Evolutionary conservation across 2,797 vertebrate species (phyloP).

Genomic region (Triplophysa bombifrons): DNA sequence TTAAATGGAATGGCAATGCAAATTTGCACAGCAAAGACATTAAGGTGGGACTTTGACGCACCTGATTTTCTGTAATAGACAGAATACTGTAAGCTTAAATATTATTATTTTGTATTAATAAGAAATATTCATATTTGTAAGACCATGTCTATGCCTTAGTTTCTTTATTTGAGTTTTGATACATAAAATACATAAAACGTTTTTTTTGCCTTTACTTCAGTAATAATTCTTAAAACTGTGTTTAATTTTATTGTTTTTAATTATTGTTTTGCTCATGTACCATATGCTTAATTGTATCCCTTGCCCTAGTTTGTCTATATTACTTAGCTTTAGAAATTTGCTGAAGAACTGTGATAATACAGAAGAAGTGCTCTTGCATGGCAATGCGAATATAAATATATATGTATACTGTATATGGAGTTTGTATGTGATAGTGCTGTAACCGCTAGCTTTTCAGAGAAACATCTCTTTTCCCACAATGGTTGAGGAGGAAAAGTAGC

Average conservation of each 20-base stretch:
- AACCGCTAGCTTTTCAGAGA: too few relatives aligned
- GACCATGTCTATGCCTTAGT: too few relatives aligned
- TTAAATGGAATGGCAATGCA: conserved; percentile 68
- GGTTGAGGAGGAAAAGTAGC: conserved; percentile 43
- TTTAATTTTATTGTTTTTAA: too few relatives aligned
- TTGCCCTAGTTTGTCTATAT: too few relatives aligned
- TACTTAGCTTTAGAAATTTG: too few relatives aligned
- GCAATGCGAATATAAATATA: conserved; percentile 22
- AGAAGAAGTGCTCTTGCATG: conserved; percentile 57
- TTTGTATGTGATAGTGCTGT: conserved; percentile 34
- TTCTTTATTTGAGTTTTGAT: conserved; percentile 24
- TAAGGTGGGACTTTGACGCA: conserved; percentile 55
- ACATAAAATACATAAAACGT: too few relatives aligned
- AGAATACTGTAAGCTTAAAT: conserved; percentile 58
- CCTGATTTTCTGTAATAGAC: conserved; percentile 52
- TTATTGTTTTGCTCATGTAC: too few relatives aligned
- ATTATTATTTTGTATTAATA: background rate
- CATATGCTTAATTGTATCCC: too few relatives aligned
- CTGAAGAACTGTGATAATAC: conserved; percentile 55
- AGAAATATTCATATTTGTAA: background rate
- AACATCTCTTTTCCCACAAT: conserved; percentile 31
- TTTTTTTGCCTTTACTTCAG: too few relatives aligned
- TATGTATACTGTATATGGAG: conserved; percentile 30
- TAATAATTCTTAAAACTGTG: too few relatives aligned
- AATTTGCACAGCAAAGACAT: conserved; percentile 60